Evolutionary conservation across 1,140 invertebrate species (phyloP).

Genomic region (Caenorhabditis latens): DNA sequence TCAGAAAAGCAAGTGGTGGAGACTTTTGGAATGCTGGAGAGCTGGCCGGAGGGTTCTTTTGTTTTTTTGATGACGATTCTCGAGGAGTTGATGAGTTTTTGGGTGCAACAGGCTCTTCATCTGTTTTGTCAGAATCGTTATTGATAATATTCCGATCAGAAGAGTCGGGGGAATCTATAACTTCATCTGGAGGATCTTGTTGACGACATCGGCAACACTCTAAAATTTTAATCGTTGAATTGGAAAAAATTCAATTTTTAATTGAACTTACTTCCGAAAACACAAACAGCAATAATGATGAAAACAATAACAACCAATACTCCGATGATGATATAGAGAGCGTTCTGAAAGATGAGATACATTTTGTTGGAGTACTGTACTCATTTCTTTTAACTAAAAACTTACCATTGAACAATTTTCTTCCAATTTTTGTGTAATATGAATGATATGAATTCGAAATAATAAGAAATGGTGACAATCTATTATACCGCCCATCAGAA

Average conservation of each 20-base stretch:
- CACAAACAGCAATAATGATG: neutral
- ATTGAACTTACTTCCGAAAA: neutral
- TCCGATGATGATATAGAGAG: slow-evolving; percentile 26
- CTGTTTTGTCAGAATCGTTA: neutral
- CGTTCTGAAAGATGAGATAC: neutral
- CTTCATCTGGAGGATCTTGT: neutral
- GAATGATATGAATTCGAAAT: too few relatives aligned
- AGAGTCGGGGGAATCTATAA: neutral
- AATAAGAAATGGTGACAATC: too few relatives aligned
- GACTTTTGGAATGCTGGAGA: neutral
- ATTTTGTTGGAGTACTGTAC: too few relatives aligned
- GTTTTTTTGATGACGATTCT: neutral
- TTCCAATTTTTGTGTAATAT: too few relatives aligned
- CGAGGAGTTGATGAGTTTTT: too few relatives aligned
- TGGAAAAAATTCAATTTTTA: neutral
- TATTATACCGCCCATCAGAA: too few relatives aligned
- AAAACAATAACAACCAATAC: neutral
- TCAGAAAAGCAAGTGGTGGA: neutral
- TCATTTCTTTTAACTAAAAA: too few relatives aligned
- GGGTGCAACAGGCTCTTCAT: neutral
- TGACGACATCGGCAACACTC: neutral
- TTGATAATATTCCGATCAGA: neutral
- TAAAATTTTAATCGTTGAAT: neutral
- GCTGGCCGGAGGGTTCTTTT: neutral
- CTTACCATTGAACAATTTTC: too few relatives aligned